A percentile compares a stretch with the other conserved stretches of the same genome.
Evolutionary conservation across 2,113 vertebrate genomes (phyloP).

Genomic region (Desmodus rotundus): DNA sequence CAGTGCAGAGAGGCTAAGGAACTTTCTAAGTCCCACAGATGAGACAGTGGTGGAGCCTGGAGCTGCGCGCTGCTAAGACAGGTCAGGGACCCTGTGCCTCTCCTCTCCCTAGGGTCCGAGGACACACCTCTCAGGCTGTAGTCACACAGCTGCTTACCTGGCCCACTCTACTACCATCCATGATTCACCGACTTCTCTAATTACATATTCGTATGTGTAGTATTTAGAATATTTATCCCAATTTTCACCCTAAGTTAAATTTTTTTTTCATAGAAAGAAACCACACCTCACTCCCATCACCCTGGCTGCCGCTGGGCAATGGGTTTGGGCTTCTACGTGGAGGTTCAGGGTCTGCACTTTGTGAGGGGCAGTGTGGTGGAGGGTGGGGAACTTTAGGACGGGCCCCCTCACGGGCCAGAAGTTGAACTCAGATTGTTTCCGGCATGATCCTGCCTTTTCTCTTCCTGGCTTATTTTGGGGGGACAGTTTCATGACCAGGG

Average conservation of each 20-base stretch:
- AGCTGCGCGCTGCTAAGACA: too few relatives aligned
- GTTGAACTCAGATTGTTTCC: neutral
- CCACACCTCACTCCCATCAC: fast-evolving
- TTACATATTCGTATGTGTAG: neutral
- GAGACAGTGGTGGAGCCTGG: neutral
- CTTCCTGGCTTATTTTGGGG: neutral
- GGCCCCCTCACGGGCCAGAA: neutral
- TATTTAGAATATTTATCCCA: neutral
- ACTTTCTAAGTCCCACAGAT: neutral
- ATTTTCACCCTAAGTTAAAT: neutral
- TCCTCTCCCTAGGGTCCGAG: neutral
- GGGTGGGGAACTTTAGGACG: neutral
- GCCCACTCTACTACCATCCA: neutral
- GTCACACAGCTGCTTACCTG: too few relatives aligned
- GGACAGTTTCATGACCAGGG: neutral
- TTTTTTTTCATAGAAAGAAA: neutral
- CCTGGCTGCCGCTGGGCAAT: fast-evolving
- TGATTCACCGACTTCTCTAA: too few relatives aligned
- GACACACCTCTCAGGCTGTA: neutral
- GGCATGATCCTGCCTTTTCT: neutral
- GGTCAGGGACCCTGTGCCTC: neutral
- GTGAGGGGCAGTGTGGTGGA: neutral
- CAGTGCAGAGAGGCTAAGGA: neutral
- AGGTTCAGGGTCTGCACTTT: neutral
- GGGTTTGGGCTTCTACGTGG: neutral